Evolutionary conservation across 2,888 invertebrate genomes (phyloP).

Genomic region (Gisinianus flammeolus): DNA sequence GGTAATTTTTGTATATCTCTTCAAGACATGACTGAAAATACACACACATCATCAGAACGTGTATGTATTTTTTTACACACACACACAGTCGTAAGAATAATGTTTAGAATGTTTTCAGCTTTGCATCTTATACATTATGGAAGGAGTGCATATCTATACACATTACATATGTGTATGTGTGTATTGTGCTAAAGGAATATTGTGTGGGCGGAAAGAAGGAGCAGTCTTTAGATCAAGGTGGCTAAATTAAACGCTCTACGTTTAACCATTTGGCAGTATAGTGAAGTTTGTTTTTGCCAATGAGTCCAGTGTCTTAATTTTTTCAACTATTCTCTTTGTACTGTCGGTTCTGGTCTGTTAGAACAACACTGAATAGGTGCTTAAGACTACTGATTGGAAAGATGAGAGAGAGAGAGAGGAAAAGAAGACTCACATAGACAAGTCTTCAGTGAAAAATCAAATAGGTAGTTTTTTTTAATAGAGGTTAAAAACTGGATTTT

Average conservation of each 20-base stretch:
- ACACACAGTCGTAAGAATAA: too few species aligned
- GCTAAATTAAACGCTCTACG: neutral
- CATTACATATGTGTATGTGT: too few species aligned
- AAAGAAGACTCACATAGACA: neutral
- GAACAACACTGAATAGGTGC: neutral
- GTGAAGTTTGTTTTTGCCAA: conserved; percentile 11
- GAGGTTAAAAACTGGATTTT: conserved; percentile 5
- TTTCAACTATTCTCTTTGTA: neutral
- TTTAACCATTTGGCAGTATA: conserved; percentile 8
- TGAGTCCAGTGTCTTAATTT: neutral
- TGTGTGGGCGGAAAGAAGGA: conserved; percentile 16
- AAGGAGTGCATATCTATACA: too few species aligned
- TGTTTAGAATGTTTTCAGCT: too few species aligned
- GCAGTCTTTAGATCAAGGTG: conserved; percentile 1
- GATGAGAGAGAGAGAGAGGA: conserved; percentile 7
- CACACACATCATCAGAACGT: too few species aligned
- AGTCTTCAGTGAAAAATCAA: neutral
- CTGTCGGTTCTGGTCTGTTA: neutral
- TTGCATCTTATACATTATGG: too few species aligned
- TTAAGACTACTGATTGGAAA: neutral
- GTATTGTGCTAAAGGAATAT: neutral
- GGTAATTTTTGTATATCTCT: too few species aligned
- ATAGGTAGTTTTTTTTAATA: neutral
- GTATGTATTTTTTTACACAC: too few species aligned
- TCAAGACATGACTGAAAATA: too few species aligned